These are phyloP conservation scores for Polietes domitor DNA, from an alignment of 2,888 invertebrate genomes.

Conservation along the genomic window DNA sequence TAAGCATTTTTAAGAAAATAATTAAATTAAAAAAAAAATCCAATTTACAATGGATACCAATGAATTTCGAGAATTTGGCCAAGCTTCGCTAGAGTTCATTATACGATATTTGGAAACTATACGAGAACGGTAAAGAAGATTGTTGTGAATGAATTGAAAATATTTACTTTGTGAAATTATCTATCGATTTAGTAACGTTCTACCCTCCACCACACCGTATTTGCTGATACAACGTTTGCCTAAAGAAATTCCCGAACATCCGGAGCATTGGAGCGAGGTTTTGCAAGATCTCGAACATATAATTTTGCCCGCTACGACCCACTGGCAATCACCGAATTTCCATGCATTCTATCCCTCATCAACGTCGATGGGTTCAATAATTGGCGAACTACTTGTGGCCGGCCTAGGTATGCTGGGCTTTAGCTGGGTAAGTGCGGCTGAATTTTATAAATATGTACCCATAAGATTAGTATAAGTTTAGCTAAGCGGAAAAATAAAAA, in stretches of 20 bases:
- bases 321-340: slow-evolving; percentile 76
- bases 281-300: slow-evolving; percentile 73
- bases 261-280: slow-evolving; percentile 73
- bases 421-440: slow-evolving; percentile 76
- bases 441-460: no score
- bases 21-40: not conserved
- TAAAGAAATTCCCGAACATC: slow-evolving; percentile 73
- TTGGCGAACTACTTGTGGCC: slow-evolving; percentile 74
- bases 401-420: slow-evolving; percentile 75
- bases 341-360: slow-evolving; percentile 75
- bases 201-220: slow-evolving; percentile 70
- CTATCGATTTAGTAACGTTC: slow-evolving; percentile 70
- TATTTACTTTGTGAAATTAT: not conserved
- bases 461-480: no score
- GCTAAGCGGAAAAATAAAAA: no score
- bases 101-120: slow-evolving; percentile 94
- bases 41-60: slow-evolving; percentile 86
- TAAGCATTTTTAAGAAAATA: not conserved
- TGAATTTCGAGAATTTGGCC: slow-evolving; percentile 91
- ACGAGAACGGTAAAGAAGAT: slow-evolving; percentile 85
- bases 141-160: not conserved
- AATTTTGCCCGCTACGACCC: slow-evolving; percentile 73
- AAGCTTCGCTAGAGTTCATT: slow-evolving; percentile 93
- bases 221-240: slow-evolving; percentile 72
- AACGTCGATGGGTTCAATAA: slow-evolving; percentile 73